Conservation (phyloP, 2,113 vertebrate genomes). For the Semicossyphus pulcher region DNA sequence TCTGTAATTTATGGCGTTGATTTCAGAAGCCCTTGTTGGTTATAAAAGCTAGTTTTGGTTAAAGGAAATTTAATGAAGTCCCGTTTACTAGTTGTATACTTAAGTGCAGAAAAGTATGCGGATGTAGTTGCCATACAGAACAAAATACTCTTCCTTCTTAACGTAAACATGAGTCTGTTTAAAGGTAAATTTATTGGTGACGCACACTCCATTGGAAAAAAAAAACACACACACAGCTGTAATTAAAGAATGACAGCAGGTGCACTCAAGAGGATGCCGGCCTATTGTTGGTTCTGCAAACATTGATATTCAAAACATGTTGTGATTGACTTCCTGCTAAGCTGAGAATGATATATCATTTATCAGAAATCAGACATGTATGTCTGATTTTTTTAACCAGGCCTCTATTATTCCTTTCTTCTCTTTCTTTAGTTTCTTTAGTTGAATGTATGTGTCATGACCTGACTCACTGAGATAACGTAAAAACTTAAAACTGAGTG, state of each 20-base stretch:
- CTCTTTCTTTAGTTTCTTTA: too few relatives aligned
- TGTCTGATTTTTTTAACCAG: too few relatives aligned
- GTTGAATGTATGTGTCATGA: too few relatives aligned
- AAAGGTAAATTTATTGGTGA: not conserved
- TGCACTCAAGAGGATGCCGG: not conserved
- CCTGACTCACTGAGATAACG: too few relatives aligned
- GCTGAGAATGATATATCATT: not conserved
- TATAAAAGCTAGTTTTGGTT: too few relatives aligned
- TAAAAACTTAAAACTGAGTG: too few relatives aligned
- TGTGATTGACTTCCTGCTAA: not conserved
- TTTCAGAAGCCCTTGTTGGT: too few relatives aligned
- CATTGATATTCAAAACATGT: conserved; percentile 1
- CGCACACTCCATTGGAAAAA: not conserved
- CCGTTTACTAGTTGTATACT: not conserved
- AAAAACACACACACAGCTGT: not conserved
- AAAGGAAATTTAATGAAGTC: too few relatives aligned
- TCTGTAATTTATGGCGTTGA: too few relatives aligned
- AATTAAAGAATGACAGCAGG: not conserved
- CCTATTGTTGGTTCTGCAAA: not conserved
- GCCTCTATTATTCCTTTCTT: too few relatives aligned
- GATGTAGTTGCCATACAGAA: not conserved
- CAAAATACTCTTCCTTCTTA: not conserved
- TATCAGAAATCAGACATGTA: not conserved
- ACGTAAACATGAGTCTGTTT: not conserved
- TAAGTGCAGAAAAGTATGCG: not conserved